Evolutionary conservation across 2,888 invertebrate species (phyloP).

Genomic region (Dasypolia templi): DNA sequence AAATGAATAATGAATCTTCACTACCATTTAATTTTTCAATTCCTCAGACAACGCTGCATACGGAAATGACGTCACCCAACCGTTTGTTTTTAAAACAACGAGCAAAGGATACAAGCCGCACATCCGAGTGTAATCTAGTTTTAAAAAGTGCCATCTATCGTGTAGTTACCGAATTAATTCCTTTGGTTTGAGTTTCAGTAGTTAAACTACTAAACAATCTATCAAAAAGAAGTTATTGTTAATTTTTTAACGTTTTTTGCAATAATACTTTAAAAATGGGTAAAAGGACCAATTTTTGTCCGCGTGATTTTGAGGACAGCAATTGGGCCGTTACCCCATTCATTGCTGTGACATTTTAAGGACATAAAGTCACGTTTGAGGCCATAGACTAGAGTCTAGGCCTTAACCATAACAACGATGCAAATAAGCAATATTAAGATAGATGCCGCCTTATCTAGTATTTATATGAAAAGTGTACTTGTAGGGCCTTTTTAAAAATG

Average conservation of each 20-base stretch:
- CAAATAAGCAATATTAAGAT: conserved; percentile 59
- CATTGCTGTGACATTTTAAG: conserved; percentile 53
- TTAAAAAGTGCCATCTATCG: conserved; percentile 73
- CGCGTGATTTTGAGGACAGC: conserved; percentile 25
- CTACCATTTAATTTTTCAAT: not conserved
- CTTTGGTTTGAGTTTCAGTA: conserved; percentile 57
- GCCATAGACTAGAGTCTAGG: conserved; percentile 53
- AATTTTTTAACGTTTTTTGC: conserved; percentile 39
- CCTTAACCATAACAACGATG: conserved; percentile 49
- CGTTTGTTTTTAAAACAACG: conserved; percentile 63
- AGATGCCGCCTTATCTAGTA: conserved; percentile 59
- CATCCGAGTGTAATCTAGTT: conserved; percentile 73
- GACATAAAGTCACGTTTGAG: conserved; percentile 28
- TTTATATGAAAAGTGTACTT: conserved; percentile 50
- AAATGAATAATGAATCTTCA: not conserved
- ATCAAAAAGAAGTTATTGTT: conserved; percentile 36
- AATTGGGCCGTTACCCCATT: conserved; percentile 31
- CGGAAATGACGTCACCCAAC: conserved; percentile 54
- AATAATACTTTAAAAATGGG: conserved; percentile 62
- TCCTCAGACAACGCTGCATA: conserved; percentile 59
- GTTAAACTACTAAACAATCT: conserved; percentile 57
- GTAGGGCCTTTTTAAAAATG: conserved; percentile 35
- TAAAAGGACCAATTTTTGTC: conserved; percentile 34
- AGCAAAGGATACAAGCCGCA: conserved; percentile 56
- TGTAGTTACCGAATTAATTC: conserved; percentile 73